Conservation (phyloP, 2,797 vertebrate species). For the Onychomys arenicola region DNA sequence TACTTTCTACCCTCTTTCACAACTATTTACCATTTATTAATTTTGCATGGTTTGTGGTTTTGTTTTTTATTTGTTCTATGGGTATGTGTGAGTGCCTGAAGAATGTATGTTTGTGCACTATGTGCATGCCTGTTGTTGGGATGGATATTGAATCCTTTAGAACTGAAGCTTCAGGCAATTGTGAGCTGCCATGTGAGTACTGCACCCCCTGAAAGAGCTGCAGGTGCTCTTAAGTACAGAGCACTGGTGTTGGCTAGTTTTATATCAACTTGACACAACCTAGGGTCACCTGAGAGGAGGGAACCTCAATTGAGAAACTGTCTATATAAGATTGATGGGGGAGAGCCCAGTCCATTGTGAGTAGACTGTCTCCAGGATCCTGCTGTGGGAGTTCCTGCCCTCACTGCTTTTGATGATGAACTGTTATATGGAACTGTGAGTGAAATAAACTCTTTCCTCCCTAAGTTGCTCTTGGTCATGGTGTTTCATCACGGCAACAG, state of each 20-base stretch:
- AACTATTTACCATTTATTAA: conserved; percentile 55
- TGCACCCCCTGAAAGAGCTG: neutral
- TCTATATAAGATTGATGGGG: neutral
- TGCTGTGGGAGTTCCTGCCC: neutral
- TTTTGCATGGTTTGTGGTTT: neutral
- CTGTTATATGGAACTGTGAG: neutral
- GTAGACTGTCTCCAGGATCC: neutral
- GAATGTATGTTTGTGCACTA: neutral
- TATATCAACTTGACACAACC: neutral
- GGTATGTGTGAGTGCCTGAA: neutral
- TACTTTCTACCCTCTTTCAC: neutral
- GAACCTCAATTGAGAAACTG: neutral
- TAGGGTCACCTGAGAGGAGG: no score
- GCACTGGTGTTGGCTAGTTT: neutral
- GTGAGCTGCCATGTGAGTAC: neutral
- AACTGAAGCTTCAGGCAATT: neutral
- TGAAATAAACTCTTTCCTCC: neutral
- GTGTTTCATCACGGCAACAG: neutral
- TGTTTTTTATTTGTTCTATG: neutral
- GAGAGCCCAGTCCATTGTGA: neutral
- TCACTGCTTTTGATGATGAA: neutral
- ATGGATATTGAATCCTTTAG: neutral
- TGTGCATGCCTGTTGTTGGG: neutral
- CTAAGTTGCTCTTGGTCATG: neutral
- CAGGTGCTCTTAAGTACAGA: neutral